Evolutionary conservation across 1,140 invertebrate genomes (phyloP), one percentile per base, ranked within the genome.

Genomic region (Telenomus remus): DNA sequence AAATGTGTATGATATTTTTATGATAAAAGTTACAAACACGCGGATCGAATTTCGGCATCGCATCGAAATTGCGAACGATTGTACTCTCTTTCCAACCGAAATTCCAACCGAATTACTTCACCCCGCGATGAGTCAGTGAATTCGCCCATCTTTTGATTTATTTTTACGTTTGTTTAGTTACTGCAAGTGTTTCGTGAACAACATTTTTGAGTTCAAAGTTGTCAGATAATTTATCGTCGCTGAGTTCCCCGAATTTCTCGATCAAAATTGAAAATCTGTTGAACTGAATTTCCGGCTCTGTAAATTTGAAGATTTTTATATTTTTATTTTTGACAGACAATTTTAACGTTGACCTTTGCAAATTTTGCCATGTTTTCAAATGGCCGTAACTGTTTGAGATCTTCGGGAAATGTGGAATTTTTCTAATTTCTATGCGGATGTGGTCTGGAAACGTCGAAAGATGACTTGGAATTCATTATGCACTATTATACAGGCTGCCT

Each of bases 381-480:
- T 27, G 6, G 19, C 6, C 6, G 19, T 6, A 27, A 27, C 19
- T 27, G 2, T 27, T 3, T 27, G 19, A 27, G 10, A 13, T 10
- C 10, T 57, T 10, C 42, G 46, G 14, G 12, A 42, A 54, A 15
- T 19, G 10, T n/a, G 15, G 27, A 39, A 50, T 57, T 35, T 53
- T 57, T 50, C 39, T 44, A 7, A 46, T 57, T 57, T 48, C 39
- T 4, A 50, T 35, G 44, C 44, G 43, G 34, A 57, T 55, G 46
- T 56, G 53, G 42, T 65, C 53, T 49, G 35, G 42, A 57, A 57
- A 49, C 14, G 64, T 57, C 47, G 47, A 47, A 39, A 56, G 33
- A 47, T 37, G 33, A 64, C 5, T 49, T 8, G 35, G 34, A 5
- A 49, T 65, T 39, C 53, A 46, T 39, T 48, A 46, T 49, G 16